Base-by-base conservation (phyloP, 2,888 invertebrate species). In the Cosmopolites sordidus region DNA sequence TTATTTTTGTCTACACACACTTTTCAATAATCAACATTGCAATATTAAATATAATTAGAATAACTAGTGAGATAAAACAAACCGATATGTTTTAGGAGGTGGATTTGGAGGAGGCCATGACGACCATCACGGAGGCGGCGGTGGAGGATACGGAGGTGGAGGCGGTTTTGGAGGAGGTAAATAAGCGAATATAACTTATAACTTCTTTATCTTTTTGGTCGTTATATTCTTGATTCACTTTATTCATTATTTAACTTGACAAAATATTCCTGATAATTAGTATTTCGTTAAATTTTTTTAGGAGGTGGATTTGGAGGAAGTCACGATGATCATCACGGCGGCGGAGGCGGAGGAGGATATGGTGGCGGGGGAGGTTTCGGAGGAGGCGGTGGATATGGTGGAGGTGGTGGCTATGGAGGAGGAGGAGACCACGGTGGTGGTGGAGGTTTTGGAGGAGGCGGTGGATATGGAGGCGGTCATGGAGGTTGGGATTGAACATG, bases 381-480 rank as follows among this genome's bases (percentile, higher is more conserved):
- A n/a, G n/a, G n/a, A n/a, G n/a, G n/a, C n/a, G n/a, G n/a, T n/a
- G n/a, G n/a, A n/a, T 22, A 22, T 22, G 22, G 22, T 5, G 22
- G 22, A 3, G 22, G 22, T 5, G 22, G 22, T 22, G 22, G 22
- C 11, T 33, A 12, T n/a, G 12, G n/a, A 33, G 33, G 33, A 12
- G 33, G 12, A 3, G 33, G 12, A 12, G n/a, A 38, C n/a, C 38
- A 38, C 29, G 38, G 29, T n/a, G 48, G 51, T 12, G 48, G 50
- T 14, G 49, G 49, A 27, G 49, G 53, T 3, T 17, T 39, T 14
- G 51, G 50, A 43, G 56, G 56, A 2, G 51, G 51, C 2, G 44
- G 52, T 17, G 43, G 43, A 4, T 37, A 17, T 33, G 43, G 43
- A n/a, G 43, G 49, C 14, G 54, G 54, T 39, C 38, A 18, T 17